These are phyloP conservation scores for Netta rufina DNA, from an alignment of 2,797 vertebrate genomes.

Conservation along the genomic window DNA sequence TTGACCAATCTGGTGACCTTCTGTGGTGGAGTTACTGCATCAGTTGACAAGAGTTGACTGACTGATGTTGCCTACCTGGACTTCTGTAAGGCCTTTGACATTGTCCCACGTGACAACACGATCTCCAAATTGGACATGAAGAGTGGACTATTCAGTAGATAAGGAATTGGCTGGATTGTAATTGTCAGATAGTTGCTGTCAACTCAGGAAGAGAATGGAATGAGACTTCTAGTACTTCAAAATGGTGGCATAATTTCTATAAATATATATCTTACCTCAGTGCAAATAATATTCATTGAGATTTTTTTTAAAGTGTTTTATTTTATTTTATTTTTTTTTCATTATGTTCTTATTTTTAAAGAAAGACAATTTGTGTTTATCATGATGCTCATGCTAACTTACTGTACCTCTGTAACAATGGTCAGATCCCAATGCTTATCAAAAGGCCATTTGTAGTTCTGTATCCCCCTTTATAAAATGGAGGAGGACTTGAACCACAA, in stretches of 20 bases:
- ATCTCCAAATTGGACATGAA: no score
- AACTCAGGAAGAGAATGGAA: not conserved
- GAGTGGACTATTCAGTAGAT: no score
- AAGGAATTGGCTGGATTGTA: no score
- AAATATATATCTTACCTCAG: not conserved
- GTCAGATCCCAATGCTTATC: not conserved
- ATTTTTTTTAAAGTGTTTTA: not conserved
- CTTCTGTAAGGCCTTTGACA: no score
- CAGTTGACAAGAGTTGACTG: no score
- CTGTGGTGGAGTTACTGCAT: no score
- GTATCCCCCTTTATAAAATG: not conserved
- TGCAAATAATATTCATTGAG: not conserved
- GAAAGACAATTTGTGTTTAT: not conserved
- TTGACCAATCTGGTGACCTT: no score
- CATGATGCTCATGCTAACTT: not conserved
- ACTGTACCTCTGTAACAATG: accelerated
- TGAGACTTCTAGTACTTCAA: not conserved
- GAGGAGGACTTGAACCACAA: not conserved
- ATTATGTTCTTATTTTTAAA: not conserved
- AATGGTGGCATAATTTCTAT: not conserved
- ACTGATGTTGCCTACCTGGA: no score
- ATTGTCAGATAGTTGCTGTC: no score
- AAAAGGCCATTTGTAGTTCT: not conserved
- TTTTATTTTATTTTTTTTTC: not conserved
- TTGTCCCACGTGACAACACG: no score